A percentile compares a stretch with the other conserved stretches of the same genome.
phyloP scores from a whole-genome alignment of 2,797 vertebrate genomes.

The Gallinago stenura region DNA sequence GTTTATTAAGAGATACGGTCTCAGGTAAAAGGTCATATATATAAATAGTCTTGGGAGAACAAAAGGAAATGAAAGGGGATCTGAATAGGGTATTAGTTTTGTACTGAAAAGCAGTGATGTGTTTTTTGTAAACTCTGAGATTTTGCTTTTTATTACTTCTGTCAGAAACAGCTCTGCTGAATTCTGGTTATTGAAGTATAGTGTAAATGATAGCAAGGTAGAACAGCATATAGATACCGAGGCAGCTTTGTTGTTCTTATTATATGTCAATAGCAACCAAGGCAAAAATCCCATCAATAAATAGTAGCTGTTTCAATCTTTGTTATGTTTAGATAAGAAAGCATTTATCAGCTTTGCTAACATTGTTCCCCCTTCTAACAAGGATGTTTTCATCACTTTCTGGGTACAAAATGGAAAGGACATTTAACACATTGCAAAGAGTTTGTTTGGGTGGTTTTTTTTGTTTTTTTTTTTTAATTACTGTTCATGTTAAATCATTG shows the following conservation, averaged over 20 bases:
- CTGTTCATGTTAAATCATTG: neutral
- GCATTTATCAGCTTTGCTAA: neutral
- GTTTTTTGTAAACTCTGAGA: neutral
- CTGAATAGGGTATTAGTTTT: neutral
- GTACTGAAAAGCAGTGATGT: neutral
- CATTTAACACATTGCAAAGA: neutral
- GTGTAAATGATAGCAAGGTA: neutral
- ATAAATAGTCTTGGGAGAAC: slow-evolving; percentile 30
- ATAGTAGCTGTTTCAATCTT: neutral
- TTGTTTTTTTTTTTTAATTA: neutral
- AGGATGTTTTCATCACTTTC: neutral
- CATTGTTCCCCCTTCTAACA: neutral
- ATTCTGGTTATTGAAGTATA: neutral
- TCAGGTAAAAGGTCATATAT: slow-evolving; percentile 42
- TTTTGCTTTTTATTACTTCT: slow-evolving; percentile 3
- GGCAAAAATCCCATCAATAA: neutral
- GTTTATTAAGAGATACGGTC: slow-evolving; percentile 5
- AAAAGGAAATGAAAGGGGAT: slow-evolving; percentile 39
- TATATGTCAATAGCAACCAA: neutral
- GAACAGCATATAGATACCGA: neutral
- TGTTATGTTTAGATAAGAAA: neutral
- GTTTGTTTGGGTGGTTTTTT: neutral
- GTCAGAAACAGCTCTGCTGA: neutral
- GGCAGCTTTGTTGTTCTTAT: neutral
- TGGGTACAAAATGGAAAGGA: neutral